Evolutionary conservation across 2,797 vertebrate genomes (phyloP).

Genomic region (Acipenser oxyrinchus): DNA sequence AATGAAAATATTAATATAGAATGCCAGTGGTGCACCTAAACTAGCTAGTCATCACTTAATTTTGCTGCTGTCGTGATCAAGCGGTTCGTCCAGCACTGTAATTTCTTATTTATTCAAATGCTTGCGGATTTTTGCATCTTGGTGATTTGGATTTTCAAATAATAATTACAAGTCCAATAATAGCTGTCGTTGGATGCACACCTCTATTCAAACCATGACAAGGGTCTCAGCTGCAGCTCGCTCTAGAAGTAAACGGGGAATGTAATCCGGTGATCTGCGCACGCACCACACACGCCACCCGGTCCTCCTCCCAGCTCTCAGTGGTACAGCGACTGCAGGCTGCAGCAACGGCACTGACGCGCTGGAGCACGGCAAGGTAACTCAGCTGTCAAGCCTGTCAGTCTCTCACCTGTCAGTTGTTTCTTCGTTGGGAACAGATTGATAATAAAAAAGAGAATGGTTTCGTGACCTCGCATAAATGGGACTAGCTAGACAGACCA

Average conservation of each 20-base stretch:
- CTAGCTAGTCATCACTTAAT: not conserved
- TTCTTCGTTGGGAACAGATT: not conserved
- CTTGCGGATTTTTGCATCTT: too few species aligned
- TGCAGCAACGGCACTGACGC: too few species aligned
- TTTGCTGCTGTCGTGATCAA: not conserved
- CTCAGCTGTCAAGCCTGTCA: slow-evolving; percentile 6
- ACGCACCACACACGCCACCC: slow-evolving; percentile 39
- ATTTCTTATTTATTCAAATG: not conserved
- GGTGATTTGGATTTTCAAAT: too few species aligned
- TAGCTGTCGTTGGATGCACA: not conserved
- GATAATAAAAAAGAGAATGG: not conserved
- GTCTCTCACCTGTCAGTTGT: not conserved
- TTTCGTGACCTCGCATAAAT: too few species aligned
- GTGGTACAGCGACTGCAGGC: slow-evolving; percentile 6
- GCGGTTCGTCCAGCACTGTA: not conserved
- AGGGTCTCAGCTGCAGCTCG: not conserved
- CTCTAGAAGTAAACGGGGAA: slow-evolving; percentile 19
- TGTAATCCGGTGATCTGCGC: slow-evolving; percentile 45
- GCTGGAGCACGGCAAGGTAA: not conserved
- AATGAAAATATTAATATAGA: not conserved
- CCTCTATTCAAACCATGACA: slow-evolving; percentile 12
- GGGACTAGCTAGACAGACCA: too few species aligned
- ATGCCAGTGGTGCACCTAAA: not conserved
- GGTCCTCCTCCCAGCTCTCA: slow-evolving; percentile 16
- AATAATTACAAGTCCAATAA: not conserved